Conservation (phyloP, 2,113 vertebrate species). For the Alethe diademata region DNA sequence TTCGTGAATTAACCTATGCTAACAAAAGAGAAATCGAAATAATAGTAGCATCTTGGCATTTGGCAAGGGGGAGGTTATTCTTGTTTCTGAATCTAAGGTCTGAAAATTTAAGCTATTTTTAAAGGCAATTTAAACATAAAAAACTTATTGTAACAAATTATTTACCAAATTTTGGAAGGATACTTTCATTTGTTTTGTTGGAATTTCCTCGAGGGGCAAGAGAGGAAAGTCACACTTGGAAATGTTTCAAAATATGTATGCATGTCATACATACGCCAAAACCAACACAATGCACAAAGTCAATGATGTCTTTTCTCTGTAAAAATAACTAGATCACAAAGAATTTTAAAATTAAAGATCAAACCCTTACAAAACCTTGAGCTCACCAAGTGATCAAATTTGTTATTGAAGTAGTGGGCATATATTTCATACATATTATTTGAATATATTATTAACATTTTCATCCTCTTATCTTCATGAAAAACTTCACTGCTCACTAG, state of each 20-base stretch:
- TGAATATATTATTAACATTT: not conserved
- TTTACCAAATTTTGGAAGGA: not conserved
- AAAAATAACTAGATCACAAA: not conserved
- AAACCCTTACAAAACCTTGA: not conserved
- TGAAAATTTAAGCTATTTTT: not conserved
- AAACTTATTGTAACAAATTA: not conserved
- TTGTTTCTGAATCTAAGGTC: not conserved
- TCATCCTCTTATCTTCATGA: not conserved
- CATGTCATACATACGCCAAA: not conserved
- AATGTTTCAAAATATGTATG: not conserved
- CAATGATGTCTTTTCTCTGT: not conserved
- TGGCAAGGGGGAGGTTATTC: not conserved
- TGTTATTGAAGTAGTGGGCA: not conserved
- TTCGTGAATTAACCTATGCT: not conserved
- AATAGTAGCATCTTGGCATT: not conserved
- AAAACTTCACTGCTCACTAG: not conserved
- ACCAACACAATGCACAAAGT: not conserved
- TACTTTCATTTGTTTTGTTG: not conserved
- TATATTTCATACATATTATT: constrained; percentile 5
- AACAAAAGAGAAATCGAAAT: not conserved
- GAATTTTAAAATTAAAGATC: not conserved
- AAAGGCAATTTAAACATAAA: not conserved
- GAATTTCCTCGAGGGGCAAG: not conserved
- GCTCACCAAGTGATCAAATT: not conserved
- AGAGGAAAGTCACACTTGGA: not conserved